These are phyloP conservation scores for Nomada lathburiana DNA, from an alignment of 2,888 invertebrate genomes.

Conservation along the genomic window DNA sequence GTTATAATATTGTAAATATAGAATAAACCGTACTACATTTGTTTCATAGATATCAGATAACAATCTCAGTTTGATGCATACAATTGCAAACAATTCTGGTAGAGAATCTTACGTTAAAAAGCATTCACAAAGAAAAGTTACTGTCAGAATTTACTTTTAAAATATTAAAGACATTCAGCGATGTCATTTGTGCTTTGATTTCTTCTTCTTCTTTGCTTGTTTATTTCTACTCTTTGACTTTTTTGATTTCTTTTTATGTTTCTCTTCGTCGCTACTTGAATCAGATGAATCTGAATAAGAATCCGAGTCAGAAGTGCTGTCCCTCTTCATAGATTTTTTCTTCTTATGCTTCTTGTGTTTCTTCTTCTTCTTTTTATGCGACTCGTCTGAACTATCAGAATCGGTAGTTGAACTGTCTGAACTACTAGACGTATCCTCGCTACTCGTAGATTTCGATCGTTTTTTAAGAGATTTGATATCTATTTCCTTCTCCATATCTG, in stretches of 20 bases:
- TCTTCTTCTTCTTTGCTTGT: slow-evolving; percentile 90
- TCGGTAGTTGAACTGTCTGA: slow-evolving; percentile 85
- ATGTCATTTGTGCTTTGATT: slow-evolving; percentile 87
- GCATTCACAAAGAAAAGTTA: slow-evolving; percentile 55
- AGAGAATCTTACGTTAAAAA: slow-evolving; percentile 49
- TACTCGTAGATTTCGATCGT: slow-evolving; percentile 84
- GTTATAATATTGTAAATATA: slow-evolving; percentile 47
- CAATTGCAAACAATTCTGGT: slow-evolving; percentile 47
- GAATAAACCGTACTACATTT: slow-evolving; percentile 50
- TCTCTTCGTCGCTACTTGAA: slow-evolving; percentile 88
- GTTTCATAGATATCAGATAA: slow-evolving; percentile 45
- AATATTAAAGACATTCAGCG: slow-evolving; percentile 53
- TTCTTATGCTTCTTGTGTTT: slow-evolving; percentile 87
- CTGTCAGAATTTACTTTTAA: slow-evolving; percentile 40
- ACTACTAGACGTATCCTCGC: slow-evolving; percentile 85
- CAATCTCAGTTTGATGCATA: slow-evolving; percentile 47
- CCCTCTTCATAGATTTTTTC: slow-evolving; percentile 86
- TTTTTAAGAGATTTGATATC: slow-evolving; percentile 82
- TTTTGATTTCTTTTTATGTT: slow-evolving; percentile 87
- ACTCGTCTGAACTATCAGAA: slow-evolving; percentile 84
- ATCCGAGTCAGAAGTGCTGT: slow-evolving; percentile 87
- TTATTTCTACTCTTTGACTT: slow-evolving; percentile 90
- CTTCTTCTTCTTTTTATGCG: slow-evolving; percentile 86
- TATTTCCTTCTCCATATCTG: slow-evolving; percentile 71
- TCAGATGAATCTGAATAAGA: slow-evolving; percentile 88